phyloP scores from a whole-genome alignment of 2,113 vertebrate species.

The Cygnus buccinator region DNA sequence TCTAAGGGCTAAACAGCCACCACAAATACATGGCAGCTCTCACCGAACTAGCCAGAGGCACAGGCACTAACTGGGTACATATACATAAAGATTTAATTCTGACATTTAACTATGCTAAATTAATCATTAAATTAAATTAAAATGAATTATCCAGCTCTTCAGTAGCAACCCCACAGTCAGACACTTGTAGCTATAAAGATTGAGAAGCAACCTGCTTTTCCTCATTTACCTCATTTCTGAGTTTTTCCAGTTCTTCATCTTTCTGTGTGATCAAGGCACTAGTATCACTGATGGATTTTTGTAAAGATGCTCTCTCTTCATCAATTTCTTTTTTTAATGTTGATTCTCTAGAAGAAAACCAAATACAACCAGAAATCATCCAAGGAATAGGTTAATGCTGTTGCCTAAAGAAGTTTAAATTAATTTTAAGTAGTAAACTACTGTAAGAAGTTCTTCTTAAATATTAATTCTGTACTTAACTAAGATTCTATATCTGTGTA shows the following conservation, averaged over 20 bases:
- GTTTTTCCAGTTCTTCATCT: constrained; percentile 89
- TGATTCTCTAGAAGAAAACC: constrained; percentile 85
- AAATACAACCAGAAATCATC: constrained; percentile 65
- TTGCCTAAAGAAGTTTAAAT: neutral
- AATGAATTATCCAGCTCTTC: neutral
- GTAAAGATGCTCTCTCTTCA: constrained; percentile 87
- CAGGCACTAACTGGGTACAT: neutral
- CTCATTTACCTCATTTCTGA: constrained; percentile 86
- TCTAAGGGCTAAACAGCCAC: neutral
- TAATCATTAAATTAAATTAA: neutral
- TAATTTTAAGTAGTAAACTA: neutral
- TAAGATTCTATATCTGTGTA: neutral
- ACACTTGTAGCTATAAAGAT: neutral
- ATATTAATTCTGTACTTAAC: neutral
- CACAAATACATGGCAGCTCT: neutral
- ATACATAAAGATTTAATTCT: neutral
- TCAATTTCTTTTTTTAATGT: constrained; percentile 85
- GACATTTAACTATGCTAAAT: neutral
- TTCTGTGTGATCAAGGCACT: constrained; percentile 94
- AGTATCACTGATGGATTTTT: constrained; percentile 87
- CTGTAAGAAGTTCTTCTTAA: neutral
- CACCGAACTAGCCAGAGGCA: neutral
- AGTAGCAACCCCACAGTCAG: neutral
- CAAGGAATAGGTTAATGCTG: neutral
- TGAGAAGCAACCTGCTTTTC: neutral